phyloP scores from a whole-genome alignment of 2,888 invertebrate genomes.

The Falcaria lacertinaria region DNA sequence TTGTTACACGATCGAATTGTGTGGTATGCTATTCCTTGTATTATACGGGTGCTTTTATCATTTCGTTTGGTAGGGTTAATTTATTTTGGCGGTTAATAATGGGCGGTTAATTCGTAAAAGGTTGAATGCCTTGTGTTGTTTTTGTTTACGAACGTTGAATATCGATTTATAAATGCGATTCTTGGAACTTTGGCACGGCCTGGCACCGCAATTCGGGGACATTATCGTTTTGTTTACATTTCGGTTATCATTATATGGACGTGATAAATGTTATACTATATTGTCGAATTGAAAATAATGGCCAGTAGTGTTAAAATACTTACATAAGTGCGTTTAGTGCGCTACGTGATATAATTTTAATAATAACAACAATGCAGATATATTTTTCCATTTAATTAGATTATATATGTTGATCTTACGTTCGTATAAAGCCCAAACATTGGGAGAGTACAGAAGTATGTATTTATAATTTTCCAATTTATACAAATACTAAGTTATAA shows the following conservation, averaged over 20 bases:
- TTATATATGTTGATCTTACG: too few relatives aligned
- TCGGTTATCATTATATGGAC: neutral
- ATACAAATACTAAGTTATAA: too few relatives aligned
- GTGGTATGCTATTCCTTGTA: conserved; percentile 12
- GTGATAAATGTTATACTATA: too few relatives aligned
- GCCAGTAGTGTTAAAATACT: too few relatives aligned
- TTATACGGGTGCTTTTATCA: conserved; percentile 18
- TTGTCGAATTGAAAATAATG: too few relatives aligned
- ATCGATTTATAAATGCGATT: conserved; percentile 32
- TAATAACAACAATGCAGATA: too few relatives aligned
- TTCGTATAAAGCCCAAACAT: too few relatives aligned
- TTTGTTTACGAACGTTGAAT: conserved; percentile 53
- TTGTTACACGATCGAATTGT: conserved; percentile 14
- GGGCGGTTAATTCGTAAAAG: conserved; percentile 33
- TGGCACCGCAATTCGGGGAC: conserved; percentile 33
- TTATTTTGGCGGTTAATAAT: conserved; percentile 35
- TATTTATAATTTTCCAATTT: too few relatives aligned
- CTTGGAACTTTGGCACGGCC: conserved; percentile 22
- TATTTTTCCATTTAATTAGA: too few relatives aligned
- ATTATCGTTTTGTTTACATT: neutral
- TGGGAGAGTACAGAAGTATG: too few relatives aligned
- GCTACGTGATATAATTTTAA: too few relatives aligned
- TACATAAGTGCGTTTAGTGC: too few relatives aligned
- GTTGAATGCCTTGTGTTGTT: conserved; percentile 56
- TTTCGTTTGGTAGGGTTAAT: conserved; percentile 22